Evolutionary conservation across 1,140 invertebrate species (phyloP).

Genomic region (Ceratina calcarata): DNA sequence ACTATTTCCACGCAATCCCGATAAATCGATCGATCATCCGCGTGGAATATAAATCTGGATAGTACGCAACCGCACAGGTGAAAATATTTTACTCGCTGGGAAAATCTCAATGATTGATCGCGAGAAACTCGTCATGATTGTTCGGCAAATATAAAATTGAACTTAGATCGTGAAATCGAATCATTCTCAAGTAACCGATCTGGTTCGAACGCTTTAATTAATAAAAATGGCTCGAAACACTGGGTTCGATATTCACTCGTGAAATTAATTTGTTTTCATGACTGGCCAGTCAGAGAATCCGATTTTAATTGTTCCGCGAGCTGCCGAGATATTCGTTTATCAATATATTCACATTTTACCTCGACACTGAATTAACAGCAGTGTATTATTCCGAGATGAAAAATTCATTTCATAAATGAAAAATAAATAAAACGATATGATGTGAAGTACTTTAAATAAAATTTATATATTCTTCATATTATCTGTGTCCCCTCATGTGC

Average conservation of each 20-base stretch:
- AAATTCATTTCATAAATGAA: too few relatives aligned
- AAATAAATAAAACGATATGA: too few relatives aligned
- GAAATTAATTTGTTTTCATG: not conserved
- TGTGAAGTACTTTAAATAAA: too few relatives aligned
- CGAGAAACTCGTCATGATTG: not conserved
- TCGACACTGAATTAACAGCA: too few relatives aligned
- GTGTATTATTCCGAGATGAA: too few relatives aligned
- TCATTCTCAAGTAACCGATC: not conserved
- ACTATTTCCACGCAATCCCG: conserved; percentile 37
- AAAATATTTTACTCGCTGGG: conserved; percentile 3
- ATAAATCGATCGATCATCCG: conserved; percentile 24
- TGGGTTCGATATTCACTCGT: not conserved
- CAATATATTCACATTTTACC: too few relatives aligned
- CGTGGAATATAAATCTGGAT: not conserved
- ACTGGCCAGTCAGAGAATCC: not conserved
- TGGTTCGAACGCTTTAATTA: not conserved
- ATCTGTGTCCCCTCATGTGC: not conserved
- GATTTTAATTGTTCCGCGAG: not conserved
- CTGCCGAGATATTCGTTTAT: not conserved
- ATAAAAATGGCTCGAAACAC: not conserved
- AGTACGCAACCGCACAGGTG: not conserved
- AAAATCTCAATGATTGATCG: not conserved
- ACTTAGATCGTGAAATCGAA: not conserved
- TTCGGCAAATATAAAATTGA: not conserved
- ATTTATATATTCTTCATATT: too few relatives aligned